Percentiles rank a stretch among this genome's conserved stretches.
phyloP scores from a whole-genome alignment of 2,113 vertebrate species.

The Alces alces region DNA sequence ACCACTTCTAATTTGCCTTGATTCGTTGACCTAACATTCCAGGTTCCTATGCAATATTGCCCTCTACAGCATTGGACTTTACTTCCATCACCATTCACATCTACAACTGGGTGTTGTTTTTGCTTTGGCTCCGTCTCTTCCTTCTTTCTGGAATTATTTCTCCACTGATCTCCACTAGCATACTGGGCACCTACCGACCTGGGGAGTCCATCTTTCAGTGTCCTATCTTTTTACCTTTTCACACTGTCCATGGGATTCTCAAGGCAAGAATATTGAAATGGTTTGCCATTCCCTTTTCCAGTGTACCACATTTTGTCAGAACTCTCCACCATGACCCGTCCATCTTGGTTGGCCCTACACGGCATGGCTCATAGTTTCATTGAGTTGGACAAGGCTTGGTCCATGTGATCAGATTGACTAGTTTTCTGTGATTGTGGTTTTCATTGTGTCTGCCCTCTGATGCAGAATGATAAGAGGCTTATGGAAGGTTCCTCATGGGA shows the following conservation, averaged over 20 bases:
- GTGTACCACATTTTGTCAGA: background rate
- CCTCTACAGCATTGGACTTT: background rate
- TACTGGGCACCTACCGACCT: background rate
- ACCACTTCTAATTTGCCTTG: background rate
- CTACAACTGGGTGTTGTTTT: background rate
- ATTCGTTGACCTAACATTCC: background rate
- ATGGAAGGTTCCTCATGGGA: too few relatives aligned
- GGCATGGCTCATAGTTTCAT: background rate
- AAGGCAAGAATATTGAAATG: background rate
- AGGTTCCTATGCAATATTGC: background rate
- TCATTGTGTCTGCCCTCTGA: too few relatives aligned
- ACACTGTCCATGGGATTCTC: background rate
- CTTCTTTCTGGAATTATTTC: background rate
- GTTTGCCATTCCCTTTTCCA: background rate
- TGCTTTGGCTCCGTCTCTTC: background rate
- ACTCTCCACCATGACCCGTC: background rate
- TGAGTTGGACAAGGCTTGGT: background rate
- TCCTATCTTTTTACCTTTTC: background rate
- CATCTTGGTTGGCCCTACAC: accelerated
- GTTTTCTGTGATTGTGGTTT: too few relatives aligned
- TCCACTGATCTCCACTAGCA: background rate
- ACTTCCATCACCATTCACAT: background rate
- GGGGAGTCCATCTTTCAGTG: background rate
- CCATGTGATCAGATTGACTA: background rate
- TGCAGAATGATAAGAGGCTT: too few relatives aligned